Evolutionary conservation across 2,113 vertebrate species (phyloP).

Genomic region (Gasterosteus aculeatus): DNA sequence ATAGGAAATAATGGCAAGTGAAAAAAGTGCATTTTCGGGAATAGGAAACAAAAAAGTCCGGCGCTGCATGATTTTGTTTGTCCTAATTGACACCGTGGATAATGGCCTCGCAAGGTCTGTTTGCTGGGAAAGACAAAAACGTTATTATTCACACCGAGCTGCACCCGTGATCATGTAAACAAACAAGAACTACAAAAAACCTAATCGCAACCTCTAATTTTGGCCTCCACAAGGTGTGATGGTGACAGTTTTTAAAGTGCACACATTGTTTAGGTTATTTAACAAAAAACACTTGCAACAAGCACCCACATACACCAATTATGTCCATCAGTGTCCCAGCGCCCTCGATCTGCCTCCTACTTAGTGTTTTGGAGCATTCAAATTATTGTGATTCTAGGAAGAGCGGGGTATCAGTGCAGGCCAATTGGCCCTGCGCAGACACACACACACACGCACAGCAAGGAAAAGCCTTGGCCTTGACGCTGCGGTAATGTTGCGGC

Average conservation of each 20-base stretch:
- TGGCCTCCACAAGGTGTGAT: conserved; percentile 4
- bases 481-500: conserved; percentile 57
- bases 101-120: conserved; percentile 59
- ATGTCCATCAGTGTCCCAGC: conserved; percentile 26
- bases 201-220: conserved; percentile 42
- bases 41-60: conserved; percentile 51
- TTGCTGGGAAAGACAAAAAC: conserved; percentile 62
- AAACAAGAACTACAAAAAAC: conserved; percentile 45
- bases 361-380: conserved; percentile 54
- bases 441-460: too few relatives aligned
- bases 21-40: conserved; percentile 14
- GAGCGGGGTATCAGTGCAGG: conserved; percentile 50
- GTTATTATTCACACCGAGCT: conserved; percentile 41
- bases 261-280: conserved; percentile 34
- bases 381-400: conserved; percentile 72
- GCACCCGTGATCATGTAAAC: conserved; percentile 66
- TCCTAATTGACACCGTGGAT: conserved; percentile 64
- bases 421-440: conserved; percentile 67
- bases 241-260: conserved; percentile 22
- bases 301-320: conserved; percentile 32
- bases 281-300: conserved; percentile 1
- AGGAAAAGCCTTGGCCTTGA: conserved; percentile 46
- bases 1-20: conserved; percentile 9
- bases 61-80: conserved; percentile 54
- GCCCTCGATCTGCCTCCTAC: conserved; percentile 35